A percentile compares a stretch with the other conserved stretches of the same genome.
These are phyloP conservation scores for Sepioteuthis lessoniana DNA, from an alignment of 2,888 invertebrate genomes.

Conservation along the genomic window DNA sequence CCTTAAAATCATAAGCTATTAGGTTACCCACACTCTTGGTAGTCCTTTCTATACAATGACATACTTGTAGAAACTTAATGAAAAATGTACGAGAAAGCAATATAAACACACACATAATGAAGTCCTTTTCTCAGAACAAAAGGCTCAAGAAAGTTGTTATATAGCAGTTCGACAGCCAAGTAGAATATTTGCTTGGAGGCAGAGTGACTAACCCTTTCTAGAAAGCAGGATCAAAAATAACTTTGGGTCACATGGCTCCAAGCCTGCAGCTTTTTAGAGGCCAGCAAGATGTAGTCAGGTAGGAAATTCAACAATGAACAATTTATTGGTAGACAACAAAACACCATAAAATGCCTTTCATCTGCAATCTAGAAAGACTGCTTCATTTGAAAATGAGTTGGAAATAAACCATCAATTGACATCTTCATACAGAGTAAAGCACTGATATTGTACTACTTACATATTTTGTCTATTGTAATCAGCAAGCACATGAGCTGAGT, in stretches of 20 bases:
- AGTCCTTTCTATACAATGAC: not conserved
- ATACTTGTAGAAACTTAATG: no score
- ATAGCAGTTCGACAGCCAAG: no score
- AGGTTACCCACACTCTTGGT: not conserved
- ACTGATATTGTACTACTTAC: not conserved
- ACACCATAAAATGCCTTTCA: not conserved
- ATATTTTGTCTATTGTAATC: not conserved
- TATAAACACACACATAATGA: no score
- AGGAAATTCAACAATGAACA: conserved; percentile 33
- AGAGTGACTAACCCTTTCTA: not conserved
- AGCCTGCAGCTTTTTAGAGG: not conserved
- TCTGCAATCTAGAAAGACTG: not conserved
- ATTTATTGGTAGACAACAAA: not conserved
- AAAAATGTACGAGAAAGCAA: no score
- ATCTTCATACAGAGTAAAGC: not conserved
- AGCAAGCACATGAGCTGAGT: no score
- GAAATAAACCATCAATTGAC: conserved; percentile 25
- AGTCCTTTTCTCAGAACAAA: no score
- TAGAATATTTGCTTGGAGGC: not conserved
- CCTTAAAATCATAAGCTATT: not conserved
- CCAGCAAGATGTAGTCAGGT: not conserved
- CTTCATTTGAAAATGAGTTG: not conserved
- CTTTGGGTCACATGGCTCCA: not conserved
- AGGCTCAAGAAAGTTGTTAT: no score
- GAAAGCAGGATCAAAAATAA: not conserved